These are phyloP conservation scores for Indicator maculatus DNA, from an alignment of 2,113 vertebrate species.

Conservation along the genomic window DNA sequence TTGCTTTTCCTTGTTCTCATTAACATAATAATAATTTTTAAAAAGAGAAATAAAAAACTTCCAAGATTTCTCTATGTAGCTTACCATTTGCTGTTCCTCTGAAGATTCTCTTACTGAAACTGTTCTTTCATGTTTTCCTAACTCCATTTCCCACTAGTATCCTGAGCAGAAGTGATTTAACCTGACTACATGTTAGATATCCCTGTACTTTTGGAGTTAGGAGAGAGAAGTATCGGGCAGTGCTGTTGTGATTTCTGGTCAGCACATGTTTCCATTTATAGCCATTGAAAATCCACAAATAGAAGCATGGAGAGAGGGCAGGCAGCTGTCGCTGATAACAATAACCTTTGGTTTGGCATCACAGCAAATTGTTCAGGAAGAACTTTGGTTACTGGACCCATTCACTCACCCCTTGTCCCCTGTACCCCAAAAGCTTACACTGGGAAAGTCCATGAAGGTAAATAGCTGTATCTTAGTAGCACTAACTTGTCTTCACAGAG, in stretches of 20 bases:
- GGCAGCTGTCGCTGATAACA: conserved; percentile 82
- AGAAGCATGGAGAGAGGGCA: conserved; percentile 80
- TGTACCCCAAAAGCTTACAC: neutral
- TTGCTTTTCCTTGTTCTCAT: neutral
- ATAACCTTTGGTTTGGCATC: conserved; percentile 72
- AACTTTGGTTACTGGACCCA: conserved; percentile 15
- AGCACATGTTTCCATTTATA: conserved; percentile 93
- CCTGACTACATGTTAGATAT: conserved; percentile 71
- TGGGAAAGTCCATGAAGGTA: neutral
- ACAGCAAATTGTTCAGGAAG: conserved; percentile 46
- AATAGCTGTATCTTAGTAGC: neutral
- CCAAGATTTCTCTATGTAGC: conserved; percentile 12
- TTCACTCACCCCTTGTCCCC: neutral
- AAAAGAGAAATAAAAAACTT: neutral
- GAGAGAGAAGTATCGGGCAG: conserved; percentile 75
- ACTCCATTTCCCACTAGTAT: conserved; percentile 76
- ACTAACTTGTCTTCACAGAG: neutral
- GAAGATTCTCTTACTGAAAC: conserved; percentile 45
- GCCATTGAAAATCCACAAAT: conserved; percentile 87
- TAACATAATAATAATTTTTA: neutral
- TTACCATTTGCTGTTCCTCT: conserved; percentile 77
- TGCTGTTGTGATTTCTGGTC: conserved; percentile 77
- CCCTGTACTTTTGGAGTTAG: conserved; percentile 66
- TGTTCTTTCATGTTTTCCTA: conserved; percentile 65
- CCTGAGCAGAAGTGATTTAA: conserved; percentile 64